These are phyloP conservation scores for Protonemura montana DNA, from an alignment of 2,888 invertebrate genomes.

Conservation along the genomic window DNA sequence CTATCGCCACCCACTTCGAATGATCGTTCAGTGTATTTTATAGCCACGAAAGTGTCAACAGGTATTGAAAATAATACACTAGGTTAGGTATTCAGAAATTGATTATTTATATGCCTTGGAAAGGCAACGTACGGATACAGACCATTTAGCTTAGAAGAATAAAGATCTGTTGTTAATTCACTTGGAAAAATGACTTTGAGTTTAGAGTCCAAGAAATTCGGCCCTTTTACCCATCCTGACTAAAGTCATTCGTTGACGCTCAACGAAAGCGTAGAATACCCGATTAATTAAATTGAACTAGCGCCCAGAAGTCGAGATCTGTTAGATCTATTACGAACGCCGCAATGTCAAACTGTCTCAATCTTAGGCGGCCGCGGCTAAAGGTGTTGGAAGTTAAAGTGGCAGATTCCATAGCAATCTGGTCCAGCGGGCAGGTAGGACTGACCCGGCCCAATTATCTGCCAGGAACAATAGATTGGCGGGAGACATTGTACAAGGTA, in stretches of 20 bases:
- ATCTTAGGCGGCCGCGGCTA: not conserved
- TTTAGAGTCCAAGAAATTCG: too few species aligned
- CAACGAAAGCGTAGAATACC: too few species aligned
- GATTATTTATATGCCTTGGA: too few species aligned
- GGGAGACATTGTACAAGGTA: not conserved
- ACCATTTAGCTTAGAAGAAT: too few species aligned
- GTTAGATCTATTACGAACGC: not conserved
- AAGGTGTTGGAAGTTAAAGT: not conserved
- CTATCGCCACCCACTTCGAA: not conserved
- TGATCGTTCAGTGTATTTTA: not conserved
- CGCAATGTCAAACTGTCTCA: not conserved
- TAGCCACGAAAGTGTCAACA: not conserved
- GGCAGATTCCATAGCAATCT: not conserved
- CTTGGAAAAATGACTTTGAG: too few species aligned
- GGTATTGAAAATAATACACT: too few species aligned
- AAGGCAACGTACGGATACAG: too few species aligned
- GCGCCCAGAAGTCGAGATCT: not conserved
- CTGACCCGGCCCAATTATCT: not conserved
- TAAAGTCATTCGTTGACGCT: too few species aligned
- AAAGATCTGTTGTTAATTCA: too few species aligned
- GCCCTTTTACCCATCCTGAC: too few species aligned
- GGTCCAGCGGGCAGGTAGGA: not conserved
- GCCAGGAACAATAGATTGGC: not conserved
- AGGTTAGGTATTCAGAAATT: too few species aligned
- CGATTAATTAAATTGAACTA: too few species aligned